Evolutionary conservation across 2,797 vertebrate species (phyloP).

Genomic region (Sparidentex hasta): DNA sequence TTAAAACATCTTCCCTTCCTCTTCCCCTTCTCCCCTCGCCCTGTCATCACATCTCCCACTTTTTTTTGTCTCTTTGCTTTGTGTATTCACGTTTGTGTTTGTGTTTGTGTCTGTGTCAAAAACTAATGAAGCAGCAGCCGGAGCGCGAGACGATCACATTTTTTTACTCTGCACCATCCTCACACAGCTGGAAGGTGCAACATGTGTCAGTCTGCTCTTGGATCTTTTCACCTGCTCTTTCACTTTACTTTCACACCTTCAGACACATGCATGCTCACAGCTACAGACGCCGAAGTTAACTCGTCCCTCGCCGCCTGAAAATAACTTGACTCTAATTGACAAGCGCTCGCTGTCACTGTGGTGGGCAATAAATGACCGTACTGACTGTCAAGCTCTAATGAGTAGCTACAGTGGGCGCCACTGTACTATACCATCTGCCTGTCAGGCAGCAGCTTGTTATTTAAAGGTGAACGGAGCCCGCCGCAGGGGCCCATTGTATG

Average conservation of each 20-base stretch:
- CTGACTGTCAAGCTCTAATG: constrained; percentile 66
- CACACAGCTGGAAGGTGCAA: constrained; percentile 59
- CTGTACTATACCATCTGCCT: constrained; percentile 61
- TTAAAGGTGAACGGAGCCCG: constrained; percentile 71
- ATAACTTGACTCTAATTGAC: constrained; percentile 77
- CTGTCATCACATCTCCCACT: background rate
- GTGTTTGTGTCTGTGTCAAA: background rate
- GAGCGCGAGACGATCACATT: constrained; percentile 6
- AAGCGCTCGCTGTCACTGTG: constrained; percentile 57
- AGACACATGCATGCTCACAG: constrained; percentile 17
- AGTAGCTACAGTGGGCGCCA: constrained; percentile 59
- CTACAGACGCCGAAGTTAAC: constrained; percentile 65
- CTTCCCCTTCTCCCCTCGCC: background rate
- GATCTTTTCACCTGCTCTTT: constrained; percentile 36
- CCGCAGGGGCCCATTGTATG: constrained; percentile 59
- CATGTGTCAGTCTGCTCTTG: constrained; percentile 57
- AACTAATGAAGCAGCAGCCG: background rate
- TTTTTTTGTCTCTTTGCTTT: constrained; percentile 7
- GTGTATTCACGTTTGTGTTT: too few relatives aligned
- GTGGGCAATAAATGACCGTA: constrained; percentile 44
- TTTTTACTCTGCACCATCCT: constrained; percentile 21
- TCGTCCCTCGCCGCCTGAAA: constrained; percentile 52
- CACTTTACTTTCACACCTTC: constrained; percentile 45
- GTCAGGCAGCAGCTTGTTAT: constrained; percentile 72
- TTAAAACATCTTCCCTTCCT: background rate